A percentile compares a stretch with the other conserved stretches of the same genome.
Evolutionary conservation across 2,113 vertebrate species (phyloP).

Genomic region (Microcebus ravelobensis): DNA sequence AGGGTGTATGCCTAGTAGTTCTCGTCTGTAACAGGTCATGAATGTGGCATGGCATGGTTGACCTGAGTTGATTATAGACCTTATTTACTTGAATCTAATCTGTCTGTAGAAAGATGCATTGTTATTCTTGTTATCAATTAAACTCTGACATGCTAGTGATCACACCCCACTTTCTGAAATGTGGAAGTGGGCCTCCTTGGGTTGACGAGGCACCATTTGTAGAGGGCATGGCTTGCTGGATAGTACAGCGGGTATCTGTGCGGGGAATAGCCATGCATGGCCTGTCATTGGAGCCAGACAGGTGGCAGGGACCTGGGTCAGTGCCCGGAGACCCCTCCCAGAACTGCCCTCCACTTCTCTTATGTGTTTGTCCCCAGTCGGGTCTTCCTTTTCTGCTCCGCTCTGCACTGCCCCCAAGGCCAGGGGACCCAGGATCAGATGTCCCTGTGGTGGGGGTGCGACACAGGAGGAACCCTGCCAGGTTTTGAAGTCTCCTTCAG

Average conservation of each 20-base stretch:
- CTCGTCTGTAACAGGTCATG: neutral
- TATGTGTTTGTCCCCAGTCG: neutral
- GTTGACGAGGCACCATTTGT: accelerated
- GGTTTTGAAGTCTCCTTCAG: neutral
- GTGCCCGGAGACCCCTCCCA: neutral
- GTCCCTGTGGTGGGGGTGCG: accelerated
- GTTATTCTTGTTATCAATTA: neutral
- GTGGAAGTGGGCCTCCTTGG: neutral
- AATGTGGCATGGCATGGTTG: neutral
- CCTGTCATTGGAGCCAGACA: neutral
- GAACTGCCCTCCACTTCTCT: neutral
- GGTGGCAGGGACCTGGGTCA: neutral
- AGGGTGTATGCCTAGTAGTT: neutral
- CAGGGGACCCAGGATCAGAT: neutral
- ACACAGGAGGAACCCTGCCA: neutral
- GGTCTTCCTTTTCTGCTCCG: neutral
- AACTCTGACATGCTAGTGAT: neutral
- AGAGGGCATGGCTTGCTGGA: accelerated
- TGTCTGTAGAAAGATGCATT: neutral
- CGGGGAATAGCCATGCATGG: neutral
- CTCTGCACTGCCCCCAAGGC: neutral
- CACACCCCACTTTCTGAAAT: neutral
- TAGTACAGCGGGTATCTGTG: too few species aligned
- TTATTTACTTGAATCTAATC: neutral
- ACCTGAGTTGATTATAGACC: neutral